Evolutionary conservation across 2,113 vertebrate species (phyloP).

Genomic region (Petrocephalus microphthalmus): DNA sequence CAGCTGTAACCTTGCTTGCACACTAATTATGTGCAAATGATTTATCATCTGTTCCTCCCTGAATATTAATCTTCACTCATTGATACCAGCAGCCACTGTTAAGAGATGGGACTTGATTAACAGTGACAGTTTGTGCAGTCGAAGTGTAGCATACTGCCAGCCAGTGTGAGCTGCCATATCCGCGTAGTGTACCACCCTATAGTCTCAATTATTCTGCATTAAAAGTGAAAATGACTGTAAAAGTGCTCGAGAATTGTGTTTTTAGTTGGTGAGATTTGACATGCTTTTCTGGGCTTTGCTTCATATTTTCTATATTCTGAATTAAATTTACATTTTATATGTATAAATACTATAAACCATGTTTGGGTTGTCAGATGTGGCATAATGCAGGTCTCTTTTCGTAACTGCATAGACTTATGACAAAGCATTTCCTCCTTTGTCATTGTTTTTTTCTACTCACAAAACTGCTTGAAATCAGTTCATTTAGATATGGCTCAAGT

Average conservation of each 20-base stretch:
- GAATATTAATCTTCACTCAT: conserved; percentile 89
- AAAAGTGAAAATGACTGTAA: conserved; percentile 72
- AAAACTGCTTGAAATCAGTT: not conserved
- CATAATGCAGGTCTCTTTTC: conserved; percentile 6
- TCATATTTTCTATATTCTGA: conserved; percentile 2
- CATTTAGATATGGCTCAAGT: not conserved
- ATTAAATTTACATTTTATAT: not conserved
- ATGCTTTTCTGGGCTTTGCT: not conserved
- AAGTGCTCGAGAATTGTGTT: conserved; percentile 57
- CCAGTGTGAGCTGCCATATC: conserved; percentile 52
- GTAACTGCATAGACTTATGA: not conserved
- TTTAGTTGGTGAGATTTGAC: not conserved
- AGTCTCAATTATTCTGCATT: conserved; percentile 67
- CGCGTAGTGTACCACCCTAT: conserved; percentile 53
- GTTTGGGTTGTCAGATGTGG: not conserved
- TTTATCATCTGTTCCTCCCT: conserved; percentile 84
- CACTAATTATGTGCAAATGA: conserved; percentile 95
- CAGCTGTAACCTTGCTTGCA: conserved; percentile 87
- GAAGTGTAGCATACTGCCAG: conserved; percentile 53
- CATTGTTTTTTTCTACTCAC: not conserved
- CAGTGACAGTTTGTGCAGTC: conserved; percentile 77
- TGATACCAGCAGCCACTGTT: conserved; percentile 80
- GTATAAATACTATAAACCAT: not conserved
- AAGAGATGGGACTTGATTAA: conserved; percentile 90
- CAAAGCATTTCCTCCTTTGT: not conserved